Evolutionary conservation across 2,797 vertebrate species (phyloP).

Genomic region (Channallabes apus): DNA sequence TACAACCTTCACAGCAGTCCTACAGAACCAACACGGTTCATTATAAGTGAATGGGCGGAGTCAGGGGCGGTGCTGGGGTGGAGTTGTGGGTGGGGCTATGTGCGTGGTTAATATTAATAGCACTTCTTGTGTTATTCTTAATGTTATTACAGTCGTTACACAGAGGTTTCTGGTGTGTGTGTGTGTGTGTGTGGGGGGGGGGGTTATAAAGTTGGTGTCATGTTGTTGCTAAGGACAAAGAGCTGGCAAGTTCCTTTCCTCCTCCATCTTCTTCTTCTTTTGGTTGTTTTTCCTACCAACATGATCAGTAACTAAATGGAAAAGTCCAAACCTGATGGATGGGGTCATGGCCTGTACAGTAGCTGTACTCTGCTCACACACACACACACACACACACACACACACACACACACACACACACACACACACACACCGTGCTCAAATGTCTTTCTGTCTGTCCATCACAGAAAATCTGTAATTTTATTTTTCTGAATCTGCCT

Average conservation of each 20-base stretch:
- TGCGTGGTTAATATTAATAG: not conserved
- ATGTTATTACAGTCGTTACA: not conserved
- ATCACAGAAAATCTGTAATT: no score
- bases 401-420: not conserved
- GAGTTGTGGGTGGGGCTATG: not conserved
- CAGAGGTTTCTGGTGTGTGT: not conserved
- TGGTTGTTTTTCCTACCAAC: no score
- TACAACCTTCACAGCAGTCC: not conserved
- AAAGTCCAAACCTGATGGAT: not conserved
- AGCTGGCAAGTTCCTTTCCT: not conserved
- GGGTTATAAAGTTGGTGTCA: not conserved
- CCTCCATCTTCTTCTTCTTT: not conserved
- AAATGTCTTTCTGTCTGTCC: not conserved
- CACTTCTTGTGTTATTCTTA: not conserved
- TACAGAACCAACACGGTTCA: not conserved
- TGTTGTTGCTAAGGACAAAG: slow-evolving; percentile 10
- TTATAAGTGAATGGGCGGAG: not conserved
- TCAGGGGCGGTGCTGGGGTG: not conserved
- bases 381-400: not conserved
- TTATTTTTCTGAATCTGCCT: no score
- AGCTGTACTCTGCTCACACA: not conserved
- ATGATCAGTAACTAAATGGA: not conserved
- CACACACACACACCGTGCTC: no score
- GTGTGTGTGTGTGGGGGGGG: not conserved
- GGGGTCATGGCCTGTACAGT: not conserved